Evolutionary conservation across 2,888 invertebrate species (phyloP).

Genomic region (Thereva nobilitata): DNA sequence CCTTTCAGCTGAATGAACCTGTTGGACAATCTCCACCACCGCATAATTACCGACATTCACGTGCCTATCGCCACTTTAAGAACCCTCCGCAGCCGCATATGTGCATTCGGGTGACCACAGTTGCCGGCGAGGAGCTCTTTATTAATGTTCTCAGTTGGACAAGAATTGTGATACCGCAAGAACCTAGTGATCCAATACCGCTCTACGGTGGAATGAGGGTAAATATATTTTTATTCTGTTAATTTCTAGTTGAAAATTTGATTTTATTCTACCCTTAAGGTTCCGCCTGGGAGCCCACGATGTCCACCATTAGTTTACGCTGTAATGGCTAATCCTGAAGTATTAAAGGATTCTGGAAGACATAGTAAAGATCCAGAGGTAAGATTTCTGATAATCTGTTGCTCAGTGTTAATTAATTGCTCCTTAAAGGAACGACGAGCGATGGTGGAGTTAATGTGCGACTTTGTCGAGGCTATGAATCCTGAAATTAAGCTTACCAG

Average conservation of each 20-base stretch:
- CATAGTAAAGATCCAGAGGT: constrained; percentile 68
- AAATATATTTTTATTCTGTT: constrained; percentile 42
- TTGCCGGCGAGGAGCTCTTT: constrained; percentile 61
- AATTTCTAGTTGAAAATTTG: constrained; percentile 5
- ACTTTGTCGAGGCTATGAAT: constrained; percentile 76
- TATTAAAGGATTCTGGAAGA: constrained; percentile 70
- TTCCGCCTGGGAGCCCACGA: constrained; percentile 65
- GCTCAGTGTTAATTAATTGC: not conserved
- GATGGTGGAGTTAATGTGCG: constrained; percentile 70
- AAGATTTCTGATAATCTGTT: constrained; percentile 44
- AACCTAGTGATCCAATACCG: constrained; percentile 69
- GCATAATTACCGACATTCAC: constrained; percentile 64
- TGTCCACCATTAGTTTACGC: constrained; percentile 70
- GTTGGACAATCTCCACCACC: constrained; percentile 58
- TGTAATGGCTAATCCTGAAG: constrained; percentile 74
- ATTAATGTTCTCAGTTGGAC: constrained; percentile 77
- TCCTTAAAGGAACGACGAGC: constrained; percentile 65
- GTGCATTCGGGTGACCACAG: constrained; percentile 68
- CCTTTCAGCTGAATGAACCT: constrained; percentile 25
- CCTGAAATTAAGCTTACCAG: constrained; percentile 66
- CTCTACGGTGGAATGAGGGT: constrained; percentile 75
- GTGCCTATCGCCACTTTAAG: constrained; percentile 70
- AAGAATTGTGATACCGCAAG: constrained; percentile 69
- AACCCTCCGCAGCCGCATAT: constrained; percentile 77
- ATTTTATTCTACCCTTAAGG: constrained; percentile 52